Evolutionary conservation across 64 coral and sea anemone genomes (phyloP).

Genomic region (Hydrozoanthus tunicans): DNA sequence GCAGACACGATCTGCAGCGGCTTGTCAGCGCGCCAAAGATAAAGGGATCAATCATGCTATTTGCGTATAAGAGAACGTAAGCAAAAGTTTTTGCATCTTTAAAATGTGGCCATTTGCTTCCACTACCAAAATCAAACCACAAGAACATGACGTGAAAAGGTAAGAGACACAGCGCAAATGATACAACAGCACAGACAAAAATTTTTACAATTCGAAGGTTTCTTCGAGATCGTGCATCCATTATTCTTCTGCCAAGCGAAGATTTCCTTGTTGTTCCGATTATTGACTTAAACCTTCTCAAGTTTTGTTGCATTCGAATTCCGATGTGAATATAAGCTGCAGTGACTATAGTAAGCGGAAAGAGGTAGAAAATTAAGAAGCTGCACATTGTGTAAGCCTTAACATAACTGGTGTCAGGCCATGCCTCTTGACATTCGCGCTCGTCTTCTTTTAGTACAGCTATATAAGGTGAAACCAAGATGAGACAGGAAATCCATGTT

Average conservation of each 20-base stretch:
- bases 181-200: conserved; percentile 68
- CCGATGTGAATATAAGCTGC: neutral
- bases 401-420: neutral
- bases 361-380: conserved; percentile 63
- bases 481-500: conserved; percentile 63
- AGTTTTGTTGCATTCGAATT: conserved; percentile 4
- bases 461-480: conserved; percentile 65
- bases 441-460: conserved; percentile 32
- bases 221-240: conserved; percentile 35
- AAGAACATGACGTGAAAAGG: conserved; percentile 76
- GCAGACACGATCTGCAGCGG: conserved; percentile 23
- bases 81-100: neutral
- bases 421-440: conserved; percentile 10
- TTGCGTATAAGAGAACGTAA: conserved; percentile 35
- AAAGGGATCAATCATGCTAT: conserved; percentile 54
- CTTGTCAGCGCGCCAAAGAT: conserved; percentile 46
- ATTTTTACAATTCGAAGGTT: conserved; percentile 78
- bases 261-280: conserved; percentile 36
- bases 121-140: conserved; percentile 81
- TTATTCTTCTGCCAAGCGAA: conserved; percentile 10
- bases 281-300: conserved; percentile 11
- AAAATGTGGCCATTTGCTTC: conserved; percentile 55
- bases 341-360: conserved; percentile 55
- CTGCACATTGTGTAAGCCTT: conserved; percentile 53
- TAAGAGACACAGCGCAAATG: conserved; percentile 77